Evolutionary conservation across 2,888 invertebrate genomes (phyloP).

Genomic region (Aproaerema taeniolella): DNA sequence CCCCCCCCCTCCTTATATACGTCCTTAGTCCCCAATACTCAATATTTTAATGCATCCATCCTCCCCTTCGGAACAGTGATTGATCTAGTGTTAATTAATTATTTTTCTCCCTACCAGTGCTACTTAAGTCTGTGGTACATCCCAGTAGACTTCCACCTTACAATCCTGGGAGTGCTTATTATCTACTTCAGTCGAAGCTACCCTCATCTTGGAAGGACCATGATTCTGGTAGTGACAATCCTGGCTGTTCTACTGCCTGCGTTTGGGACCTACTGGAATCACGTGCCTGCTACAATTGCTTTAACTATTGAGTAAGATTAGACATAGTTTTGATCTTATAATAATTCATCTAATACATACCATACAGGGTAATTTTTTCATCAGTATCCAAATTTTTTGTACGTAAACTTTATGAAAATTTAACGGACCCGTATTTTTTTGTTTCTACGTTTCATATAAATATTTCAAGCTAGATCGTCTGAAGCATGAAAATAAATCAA

Average conservation of each 20-base stretch:
- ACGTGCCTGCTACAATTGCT: slow-evolving; percentile 3
- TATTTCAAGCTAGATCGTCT: too few relatives aligned
- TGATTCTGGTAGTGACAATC: slow-evolving; percentile 12
- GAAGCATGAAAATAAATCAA: too few relatives aligned
- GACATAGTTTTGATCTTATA: background rate
- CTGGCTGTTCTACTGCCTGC: slow-evolving; percentile 17
- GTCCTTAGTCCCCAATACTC: too few relatives aligned
- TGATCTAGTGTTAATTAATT: background rate
- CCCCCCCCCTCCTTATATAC: too few relatives aligned
- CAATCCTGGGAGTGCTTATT: slow-evolving; percentile 23
- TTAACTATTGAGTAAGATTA: slow-evolving; percentile 5
- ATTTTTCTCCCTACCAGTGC: slow-evolving; percentile 24
- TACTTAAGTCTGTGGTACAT: slow-evolving; percentile 30
- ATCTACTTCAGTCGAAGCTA: slow-evolving; percentile 24
- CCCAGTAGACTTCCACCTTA: slow-evolving; percentile 31
- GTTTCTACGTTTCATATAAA: too few relatives aligned
- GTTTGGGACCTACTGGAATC: slow-evolving; percentile 17
- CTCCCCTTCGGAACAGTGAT: background rate
- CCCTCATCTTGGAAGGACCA: slow-evolving; percentile 18
- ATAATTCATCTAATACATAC: too few relatives aligned
- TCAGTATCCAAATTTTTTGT: too few relatives aligned
- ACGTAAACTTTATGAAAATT: too few relatives aligned
- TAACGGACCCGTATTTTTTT: too few relatives aligned
- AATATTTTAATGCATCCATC: too few relatives aligned
- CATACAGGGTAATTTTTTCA: too few relatives aligned